Percentiles rank a stretch among this genome's conserved stretches.
phyloP scores from a whole-genome alignment of 2,113 vertebrate species.

The Tretioscincus oriximinensis region DNA sequence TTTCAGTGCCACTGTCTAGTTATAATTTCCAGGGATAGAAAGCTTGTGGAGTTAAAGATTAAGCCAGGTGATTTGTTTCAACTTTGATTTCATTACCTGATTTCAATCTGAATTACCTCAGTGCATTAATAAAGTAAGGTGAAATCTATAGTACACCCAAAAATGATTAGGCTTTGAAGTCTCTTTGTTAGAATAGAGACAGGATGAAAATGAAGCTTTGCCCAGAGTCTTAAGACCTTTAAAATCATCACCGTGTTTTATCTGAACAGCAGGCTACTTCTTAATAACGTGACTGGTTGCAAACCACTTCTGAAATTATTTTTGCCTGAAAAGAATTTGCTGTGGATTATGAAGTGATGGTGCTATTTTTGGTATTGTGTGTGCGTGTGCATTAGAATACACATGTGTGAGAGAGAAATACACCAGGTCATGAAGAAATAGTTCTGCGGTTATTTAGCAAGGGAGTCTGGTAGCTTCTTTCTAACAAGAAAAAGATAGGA shows the following conservation, averaged over 20 bases:
- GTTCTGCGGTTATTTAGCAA: not conserved
- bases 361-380: not conserved
- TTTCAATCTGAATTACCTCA: not conserved
- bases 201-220: not conserved
- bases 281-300: not conserved
- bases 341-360: not conserved
- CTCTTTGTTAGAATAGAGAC: not conserved
- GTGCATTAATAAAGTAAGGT: no score
- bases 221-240: not conserved
- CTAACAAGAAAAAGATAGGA: no score
- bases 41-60: not conserved
- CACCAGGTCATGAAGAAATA: not conserved
- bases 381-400: no score
- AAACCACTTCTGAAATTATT: not conserved
- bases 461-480: no score
- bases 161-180: not conserved
- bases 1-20: no score
- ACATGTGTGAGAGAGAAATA: not conserved
- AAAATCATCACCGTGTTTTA: not conserved
- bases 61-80: not conserved
- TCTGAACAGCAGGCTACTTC: not conserved
- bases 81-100: not conserved
- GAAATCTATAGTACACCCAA: not conserved
- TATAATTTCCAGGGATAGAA: not conserved
- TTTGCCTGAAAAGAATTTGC: not conserved